Evolutionary conservation across 2,113 vertebrate species (phyloP).

Genomic region (Rhea pennata): DNA sequence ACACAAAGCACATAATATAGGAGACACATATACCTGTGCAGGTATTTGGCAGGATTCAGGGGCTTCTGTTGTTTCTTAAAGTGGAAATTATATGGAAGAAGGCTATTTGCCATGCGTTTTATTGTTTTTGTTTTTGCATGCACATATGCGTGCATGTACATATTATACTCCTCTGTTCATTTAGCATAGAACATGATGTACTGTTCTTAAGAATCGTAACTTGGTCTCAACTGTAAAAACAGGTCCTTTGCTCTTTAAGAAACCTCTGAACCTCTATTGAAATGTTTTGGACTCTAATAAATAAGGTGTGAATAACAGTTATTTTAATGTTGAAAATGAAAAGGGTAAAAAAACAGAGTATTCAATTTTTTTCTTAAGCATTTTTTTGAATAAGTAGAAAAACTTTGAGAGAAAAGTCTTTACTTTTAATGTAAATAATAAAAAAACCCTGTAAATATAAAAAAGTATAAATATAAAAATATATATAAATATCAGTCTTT

Average conservation of each 20-base stretch:
- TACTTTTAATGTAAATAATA: not conserved
- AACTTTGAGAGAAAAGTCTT: not conserved
- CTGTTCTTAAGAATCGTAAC: not conserved
- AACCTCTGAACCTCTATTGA: not conserved
- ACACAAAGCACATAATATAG: not conserved
- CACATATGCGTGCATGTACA: too few species aligned
- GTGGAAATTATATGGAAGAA: not conserved
- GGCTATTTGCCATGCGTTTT: not conserved
- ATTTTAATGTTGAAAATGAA: not conserved
- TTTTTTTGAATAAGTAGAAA: not conserved
- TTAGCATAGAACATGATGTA: fast-evolving
- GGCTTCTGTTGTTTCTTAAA: not conserved
- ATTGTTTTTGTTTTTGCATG: too few species aligned
- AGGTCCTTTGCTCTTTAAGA: not conserved
- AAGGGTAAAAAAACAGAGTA: not conserved
- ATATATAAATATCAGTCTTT: not conserved
- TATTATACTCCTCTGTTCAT: not conserved
- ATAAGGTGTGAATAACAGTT: not conserved
- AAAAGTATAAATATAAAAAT: too few species aligned
- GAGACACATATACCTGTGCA: not conserved
- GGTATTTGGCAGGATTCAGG: not conserved
- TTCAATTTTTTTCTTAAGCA: not conserved
- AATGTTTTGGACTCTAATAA: not conserved
- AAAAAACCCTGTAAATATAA: too few species aligned
- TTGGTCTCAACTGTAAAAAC: not conserved